phyloP scores from a whole-genome alignment of 2,797 vertebrate genomes.

The Cheirogaleus major region DNA sequence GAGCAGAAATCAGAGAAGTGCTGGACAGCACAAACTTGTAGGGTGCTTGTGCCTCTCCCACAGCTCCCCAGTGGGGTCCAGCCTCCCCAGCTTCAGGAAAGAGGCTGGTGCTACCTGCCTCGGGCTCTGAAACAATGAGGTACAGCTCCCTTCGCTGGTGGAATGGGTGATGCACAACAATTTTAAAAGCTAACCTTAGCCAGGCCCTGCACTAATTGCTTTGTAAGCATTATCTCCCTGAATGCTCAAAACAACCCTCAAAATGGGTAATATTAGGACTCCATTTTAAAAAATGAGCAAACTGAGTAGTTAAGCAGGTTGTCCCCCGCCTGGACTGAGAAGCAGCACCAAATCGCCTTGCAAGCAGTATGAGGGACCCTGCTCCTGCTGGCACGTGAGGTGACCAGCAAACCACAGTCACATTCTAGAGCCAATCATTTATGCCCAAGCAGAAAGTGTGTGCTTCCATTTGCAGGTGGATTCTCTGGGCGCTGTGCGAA shows the following conservation, averaged over 20 bases:
- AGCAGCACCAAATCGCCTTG: neutral
- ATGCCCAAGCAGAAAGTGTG: neutral
- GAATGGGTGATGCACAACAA: neutral
- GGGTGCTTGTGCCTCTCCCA: accelerated
- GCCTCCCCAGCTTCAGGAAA: neutral
- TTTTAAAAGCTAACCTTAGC: neutral
- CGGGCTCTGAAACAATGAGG: neutral
- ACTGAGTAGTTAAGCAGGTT: neutral
- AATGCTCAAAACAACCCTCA: neutral
- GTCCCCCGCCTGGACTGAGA: neutral
- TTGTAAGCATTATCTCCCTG: neutral
- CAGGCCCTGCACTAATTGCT: neutral
- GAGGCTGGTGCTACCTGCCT: neutral
- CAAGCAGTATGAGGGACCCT: neutral
- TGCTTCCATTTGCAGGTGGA: neutral
- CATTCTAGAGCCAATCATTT: neutral
- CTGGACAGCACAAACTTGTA: neutral
- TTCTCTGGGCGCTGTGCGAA: neutral
- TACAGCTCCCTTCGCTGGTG: neutral
- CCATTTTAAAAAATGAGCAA: neutral
- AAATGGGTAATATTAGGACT: neutral
- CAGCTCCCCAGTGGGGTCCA: neutral
- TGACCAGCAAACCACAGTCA: neutral
- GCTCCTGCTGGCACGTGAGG: neutral
- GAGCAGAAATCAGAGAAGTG: neutral